Percentiles rank a stretch among this genome's conserved stretches.
Conservation (phyloP, 2,888 invertebrate genomes). For the Ischnus inquisitorius region DNA sequence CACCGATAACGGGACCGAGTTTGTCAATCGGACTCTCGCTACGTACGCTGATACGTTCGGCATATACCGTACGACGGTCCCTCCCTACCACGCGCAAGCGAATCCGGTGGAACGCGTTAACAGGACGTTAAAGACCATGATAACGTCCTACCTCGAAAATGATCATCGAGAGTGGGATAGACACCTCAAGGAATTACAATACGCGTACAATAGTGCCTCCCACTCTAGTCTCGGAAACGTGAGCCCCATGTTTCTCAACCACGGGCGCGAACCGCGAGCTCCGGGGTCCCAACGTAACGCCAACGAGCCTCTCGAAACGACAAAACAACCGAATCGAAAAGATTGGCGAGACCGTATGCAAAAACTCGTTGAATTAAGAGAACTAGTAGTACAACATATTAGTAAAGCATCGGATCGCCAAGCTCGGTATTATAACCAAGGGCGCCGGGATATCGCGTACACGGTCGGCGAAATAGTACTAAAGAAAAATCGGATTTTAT, state of each 20-base stretch:
- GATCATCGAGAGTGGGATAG: conserved; percentile 70
- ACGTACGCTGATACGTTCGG: conserved; percentile 27
- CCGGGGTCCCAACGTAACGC: neutral
- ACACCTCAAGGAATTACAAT: conserved; percentile 17
- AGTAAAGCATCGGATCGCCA: neutral
- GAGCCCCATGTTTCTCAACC: conserved; percentile 27
- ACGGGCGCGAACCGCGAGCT: conserved; percentile 11
- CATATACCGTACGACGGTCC: conserved; percentile 17
- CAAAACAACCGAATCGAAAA: neutral
- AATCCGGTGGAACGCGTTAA: conserved; percentile 31
- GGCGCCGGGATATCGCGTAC: neutral
- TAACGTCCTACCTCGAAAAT: conserved; percentile 44
- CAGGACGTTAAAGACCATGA: conserved; percentile 27
- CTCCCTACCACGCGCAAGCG: conserved; percentile 28
- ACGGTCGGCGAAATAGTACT: conserved; percentile 4
- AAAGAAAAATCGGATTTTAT: conserved; percentile 22
- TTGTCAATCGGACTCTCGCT: conserved; percentile 36
- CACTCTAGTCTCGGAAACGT: neutral
- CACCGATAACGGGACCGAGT: conserved; percentile 72
- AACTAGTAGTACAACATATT: neutral
- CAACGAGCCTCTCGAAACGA: neutral
- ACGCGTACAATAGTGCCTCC: conserved; percentile 32
- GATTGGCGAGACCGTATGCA: conserved; percentile 13
- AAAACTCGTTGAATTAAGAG: conserved; percentile 1
- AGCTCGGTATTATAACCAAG: conserved; percentile 2